Evolutionary conservation across 2,888 invertebrate species (phyloP).

Genomic region (Rotaria socialis): DNA sequence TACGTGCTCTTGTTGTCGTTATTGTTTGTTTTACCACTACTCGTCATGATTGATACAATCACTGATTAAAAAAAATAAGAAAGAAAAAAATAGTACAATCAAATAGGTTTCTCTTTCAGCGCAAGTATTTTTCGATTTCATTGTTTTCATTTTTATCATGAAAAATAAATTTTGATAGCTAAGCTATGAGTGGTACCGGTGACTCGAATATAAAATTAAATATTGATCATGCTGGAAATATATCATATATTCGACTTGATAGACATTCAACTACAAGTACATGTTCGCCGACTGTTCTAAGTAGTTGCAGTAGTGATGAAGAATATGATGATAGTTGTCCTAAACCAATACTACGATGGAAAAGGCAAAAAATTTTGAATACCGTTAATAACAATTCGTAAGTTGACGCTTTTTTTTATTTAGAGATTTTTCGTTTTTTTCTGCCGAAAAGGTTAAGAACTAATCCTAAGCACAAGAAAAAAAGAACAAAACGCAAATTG

Average conservation of each 20-base stretch:
- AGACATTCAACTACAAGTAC: background rate
- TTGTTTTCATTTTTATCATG: background rate
- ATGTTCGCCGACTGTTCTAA: background rate
- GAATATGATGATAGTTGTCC: background rate
- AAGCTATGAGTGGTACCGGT: background rate
- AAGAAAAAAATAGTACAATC: background rate
- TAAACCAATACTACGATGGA: background rate
- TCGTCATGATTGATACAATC: background rate
- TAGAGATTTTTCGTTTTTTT: background rate
- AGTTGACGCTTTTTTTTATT: background rate
- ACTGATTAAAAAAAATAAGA: background rate
- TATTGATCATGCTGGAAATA: background rate
- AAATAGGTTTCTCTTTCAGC: background rate
- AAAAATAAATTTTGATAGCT: background rate
- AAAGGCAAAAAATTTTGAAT: background rate
- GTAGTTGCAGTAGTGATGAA: background rate
- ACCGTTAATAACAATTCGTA: background rate
- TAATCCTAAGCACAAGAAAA: background rate
- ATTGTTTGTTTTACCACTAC: background rate
- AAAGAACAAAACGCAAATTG: background rate
- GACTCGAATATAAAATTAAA: background rate
- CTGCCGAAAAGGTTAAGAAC: background rate
- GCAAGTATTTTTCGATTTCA: background rate
- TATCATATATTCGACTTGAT: background rate
- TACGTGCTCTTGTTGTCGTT: background rate